These are phyloP conservation scores for Acipenser transmontanus DNA, from an alignment of 2,797 vertebrate genomes.

Conservation along the genomic window DNA sequence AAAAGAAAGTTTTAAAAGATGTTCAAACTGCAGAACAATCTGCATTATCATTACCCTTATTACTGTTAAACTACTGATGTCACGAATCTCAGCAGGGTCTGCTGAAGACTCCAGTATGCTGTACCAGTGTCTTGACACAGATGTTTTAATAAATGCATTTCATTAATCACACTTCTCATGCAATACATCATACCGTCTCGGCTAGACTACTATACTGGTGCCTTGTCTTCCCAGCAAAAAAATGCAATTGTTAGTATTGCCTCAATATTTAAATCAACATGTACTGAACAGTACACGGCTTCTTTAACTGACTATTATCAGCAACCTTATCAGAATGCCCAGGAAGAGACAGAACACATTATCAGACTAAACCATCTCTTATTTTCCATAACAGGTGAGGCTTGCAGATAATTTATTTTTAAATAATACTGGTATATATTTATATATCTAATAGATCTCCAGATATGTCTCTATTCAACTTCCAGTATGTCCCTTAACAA, in stretches of 20 bases:
- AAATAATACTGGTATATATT: too few species aligned
- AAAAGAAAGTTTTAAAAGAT: slow-evolving; percentile 7
- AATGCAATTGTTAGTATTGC: slow-evolving; percentile 34
- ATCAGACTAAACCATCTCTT: slow-evolving; percentile 59
- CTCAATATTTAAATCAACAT: slow-evolving; percentile 48
- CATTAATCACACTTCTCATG: slow-evolving; percentile 71
- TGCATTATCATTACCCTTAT: slow-evolving; percentile 21
- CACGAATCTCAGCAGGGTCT: slow-evolving; percentile 19
- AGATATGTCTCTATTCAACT: too few species aligned
- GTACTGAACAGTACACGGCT: slow-evolving; percentile 37
- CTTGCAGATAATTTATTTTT: slow-evolving; percentile 9
- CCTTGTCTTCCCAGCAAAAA: neutral
- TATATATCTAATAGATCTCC: too few species aligned
- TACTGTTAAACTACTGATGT: slow-evolving; percentile 17
- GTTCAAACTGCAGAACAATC: slow-evolving; percentile 16
- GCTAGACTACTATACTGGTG: too few species aligned
- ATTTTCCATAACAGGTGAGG: slow-evolving; percentile 47
- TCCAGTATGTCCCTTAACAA: too few species aligned
- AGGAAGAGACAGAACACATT: slow-evolving; percentile 61
- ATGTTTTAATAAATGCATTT: slow-evolving; percentile 71
- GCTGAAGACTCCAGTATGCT: slow-evolving; percentile 26
- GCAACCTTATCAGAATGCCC: slow-evolving; percentile 59
- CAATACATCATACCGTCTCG: slow-evolving; percentile 49
- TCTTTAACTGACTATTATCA: slow-evolving; percentile 66
- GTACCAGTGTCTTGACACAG: slow-evolving; percentile 65